These are phyloP conservation scores for Gymnothorax reevesii DNA, from an alignment of 2,797 vertebrate species.

Conservation along the genomic window DNA sequence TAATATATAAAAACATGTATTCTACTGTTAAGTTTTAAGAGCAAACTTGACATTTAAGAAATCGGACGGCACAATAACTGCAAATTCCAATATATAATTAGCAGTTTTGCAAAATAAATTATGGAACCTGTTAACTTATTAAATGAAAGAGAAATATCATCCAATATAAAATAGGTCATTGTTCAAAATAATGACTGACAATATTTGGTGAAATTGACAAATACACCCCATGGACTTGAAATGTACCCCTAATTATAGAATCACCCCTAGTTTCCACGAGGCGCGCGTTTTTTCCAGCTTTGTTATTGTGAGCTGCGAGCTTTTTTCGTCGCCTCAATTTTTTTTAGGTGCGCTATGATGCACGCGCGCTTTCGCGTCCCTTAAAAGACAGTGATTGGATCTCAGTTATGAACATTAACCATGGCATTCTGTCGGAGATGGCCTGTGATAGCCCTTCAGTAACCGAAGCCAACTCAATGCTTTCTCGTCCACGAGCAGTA, in stretches of 20 bases:
- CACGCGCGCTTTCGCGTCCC: too few relatives aligned
- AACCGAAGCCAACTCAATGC: too few relatives aligned
- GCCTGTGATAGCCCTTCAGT: too few relatives aligned
- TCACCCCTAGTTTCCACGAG: background rate
- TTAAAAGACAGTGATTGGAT: too few relatives aligned
- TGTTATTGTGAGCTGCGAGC: too few relatives aligned
- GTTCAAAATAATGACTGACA: background rate
- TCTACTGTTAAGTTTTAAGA: background rate
- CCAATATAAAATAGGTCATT: conserved; percentile 22
- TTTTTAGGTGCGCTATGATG: too few relatives aligned
- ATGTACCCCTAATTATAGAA: conserved; percentile 40
- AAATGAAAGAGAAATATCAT: background rate
- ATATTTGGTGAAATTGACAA: conserved; percentile 22
- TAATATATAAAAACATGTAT: conserved; percentile 9
- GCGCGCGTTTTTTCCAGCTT: too few relatives aligned
- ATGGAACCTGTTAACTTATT: conserved; percentile 9
- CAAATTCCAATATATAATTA: background rate
- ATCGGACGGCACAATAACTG: background rate
- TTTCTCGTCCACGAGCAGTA: too few relatives aligned
- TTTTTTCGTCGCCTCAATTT: too few relatives aligned
- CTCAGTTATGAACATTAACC: too few relatives aligned
- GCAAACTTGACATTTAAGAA: conserved; percentile 12
- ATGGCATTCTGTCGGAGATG: too few relatives aligned
- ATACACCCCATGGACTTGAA: conserved; percentile 22
- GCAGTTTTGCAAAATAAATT: conserved; percentile 2